Percentiles rank a stretch among this genome's conserved stretches.
These are phyloP conservation scores for Lindbergichthys nudifrons DNA, from an alignment of 2,797 vertebrate genomes.

Conservation along the genomic window DNA sequence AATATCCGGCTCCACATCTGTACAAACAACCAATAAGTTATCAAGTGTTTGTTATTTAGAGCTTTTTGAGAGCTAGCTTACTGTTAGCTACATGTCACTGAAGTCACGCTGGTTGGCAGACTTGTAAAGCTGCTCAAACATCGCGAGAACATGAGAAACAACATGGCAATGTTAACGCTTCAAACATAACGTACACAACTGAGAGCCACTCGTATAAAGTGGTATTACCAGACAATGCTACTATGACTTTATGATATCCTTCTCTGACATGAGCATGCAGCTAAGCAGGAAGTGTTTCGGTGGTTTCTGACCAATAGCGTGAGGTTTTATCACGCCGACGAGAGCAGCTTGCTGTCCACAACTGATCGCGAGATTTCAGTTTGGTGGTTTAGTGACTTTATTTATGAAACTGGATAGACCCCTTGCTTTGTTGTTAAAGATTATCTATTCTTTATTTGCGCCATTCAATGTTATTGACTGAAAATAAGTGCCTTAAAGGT, in stretches of 20 bases:
- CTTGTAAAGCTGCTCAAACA: background rate
- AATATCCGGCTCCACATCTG: slow-evolving; percentile 83
- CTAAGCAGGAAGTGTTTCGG: slow-evolving; percentile 45
- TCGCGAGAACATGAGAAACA: too few relatives aligned
- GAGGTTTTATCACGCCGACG: background rate
- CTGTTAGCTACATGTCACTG: background rate
- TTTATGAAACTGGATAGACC: too few relatives aligned
- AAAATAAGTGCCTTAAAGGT: too few relatives aligned
- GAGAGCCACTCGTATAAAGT: background rate
- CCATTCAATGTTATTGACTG: too few relatives aligned
- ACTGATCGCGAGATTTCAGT: slow-evolving; percentile 55
- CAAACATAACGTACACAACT: background rate
- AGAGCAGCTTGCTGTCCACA: background rate
- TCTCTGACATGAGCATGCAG: background rate
- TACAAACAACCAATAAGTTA: background rate
- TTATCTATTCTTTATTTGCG: too few relatives aligned
- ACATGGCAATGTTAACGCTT: background rate
- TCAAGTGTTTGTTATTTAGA: background rate
- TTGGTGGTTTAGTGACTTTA: background rate
- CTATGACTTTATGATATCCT: background rate
- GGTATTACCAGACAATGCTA: background rate
- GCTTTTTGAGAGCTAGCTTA: background rate
- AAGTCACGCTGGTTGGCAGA: background rate
- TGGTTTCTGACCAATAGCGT: slow-evolving; percentile 47
- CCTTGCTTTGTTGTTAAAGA: too few relatives aligned